Conservation (phyloP, 1,140 invertebrate species). For the Apolygus lucorum region DNA sequence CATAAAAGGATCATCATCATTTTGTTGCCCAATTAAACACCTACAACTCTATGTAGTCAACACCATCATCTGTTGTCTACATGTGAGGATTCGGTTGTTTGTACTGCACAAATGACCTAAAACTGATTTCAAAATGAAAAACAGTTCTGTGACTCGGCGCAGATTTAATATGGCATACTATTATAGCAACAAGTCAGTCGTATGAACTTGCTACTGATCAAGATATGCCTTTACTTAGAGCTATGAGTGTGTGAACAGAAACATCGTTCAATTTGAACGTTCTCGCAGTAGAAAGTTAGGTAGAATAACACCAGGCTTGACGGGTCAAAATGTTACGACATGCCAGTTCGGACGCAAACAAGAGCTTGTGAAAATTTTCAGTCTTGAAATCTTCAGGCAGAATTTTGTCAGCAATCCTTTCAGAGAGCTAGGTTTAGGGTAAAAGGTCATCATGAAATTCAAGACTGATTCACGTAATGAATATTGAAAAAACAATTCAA, state of each 20-base stretch:
- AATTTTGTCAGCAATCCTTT: not conserved
- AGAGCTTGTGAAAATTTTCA: not conserved
- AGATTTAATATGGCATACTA: not conserved
- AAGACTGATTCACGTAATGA: too few relatives aligned
- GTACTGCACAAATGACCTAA: not conserved
- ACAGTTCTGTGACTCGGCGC: not conserved
- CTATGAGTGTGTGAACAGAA: not conserved
- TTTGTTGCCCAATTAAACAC: too few relatives aligned
- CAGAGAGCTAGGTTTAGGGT: too few relatives aligned
- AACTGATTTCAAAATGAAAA: not conserved
- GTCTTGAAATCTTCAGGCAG: not conserved
- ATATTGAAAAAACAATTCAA: too few relatives aligned
- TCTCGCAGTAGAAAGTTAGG: not conserved
- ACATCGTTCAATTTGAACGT: not conserved
- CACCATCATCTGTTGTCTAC: too few relatives aligned
- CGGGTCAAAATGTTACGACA: not conserved
- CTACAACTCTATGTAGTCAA: too few relatives aligned
- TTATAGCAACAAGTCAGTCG: slow-evolving; percentile 1
- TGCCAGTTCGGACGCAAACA: not conserved
- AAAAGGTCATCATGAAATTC: too few relatives aligned
- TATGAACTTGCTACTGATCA: slow-evolving; percentile 4
- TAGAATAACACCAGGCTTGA: not conserved
- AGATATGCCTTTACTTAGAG: not conserved
- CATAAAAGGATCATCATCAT: not conserved
- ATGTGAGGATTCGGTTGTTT: not conserved